Conservation (phyloP, 35 echinoderm and acorn worm species). For the Holothuria glaberrima region DNA sequence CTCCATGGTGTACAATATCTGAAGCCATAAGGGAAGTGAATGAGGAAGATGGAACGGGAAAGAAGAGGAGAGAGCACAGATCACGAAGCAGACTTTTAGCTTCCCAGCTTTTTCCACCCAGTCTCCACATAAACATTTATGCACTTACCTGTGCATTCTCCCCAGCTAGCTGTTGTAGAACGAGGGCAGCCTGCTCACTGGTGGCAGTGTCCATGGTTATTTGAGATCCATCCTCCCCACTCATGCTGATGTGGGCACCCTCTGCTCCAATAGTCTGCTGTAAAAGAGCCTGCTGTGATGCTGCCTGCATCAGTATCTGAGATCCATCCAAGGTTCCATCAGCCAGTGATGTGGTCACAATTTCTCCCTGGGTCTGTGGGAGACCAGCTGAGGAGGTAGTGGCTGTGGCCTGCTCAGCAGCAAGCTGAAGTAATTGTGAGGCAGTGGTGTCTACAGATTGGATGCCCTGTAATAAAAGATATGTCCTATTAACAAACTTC, state of each 20-base stretch:
- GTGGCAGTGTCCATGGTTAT: conserved; percentile 78
- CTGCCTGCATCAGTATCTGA: conserved; percentile 76
- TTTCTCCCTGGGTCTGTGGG: neutral
- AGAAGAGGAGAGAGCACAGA: too few species aligned
- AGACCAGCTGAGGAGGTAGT: neutral
- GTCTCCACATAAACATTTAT: too few species aligned
- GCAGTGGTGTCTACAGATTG: conserved; percentile 61
- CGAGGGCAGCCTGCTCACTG: conserved; percentile 89
- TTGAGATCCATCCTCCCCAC: conserved; percentile 37
- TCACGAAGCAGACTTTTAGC: too few species aligned
- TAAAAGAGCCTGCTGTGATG: conserved; percentile 43
- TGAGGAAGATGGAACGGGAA: too few species aligned
- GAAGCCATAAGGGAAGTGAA: too few species aligned
- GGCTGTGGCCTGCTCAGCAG: conserved; percentile 62
- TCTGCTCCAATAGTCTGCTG: conserved; percentile 57
- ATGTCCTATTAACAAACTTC: too few species aligned
- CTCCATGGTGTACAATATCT: too few species aligned
- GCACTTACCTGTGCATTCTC: conserved; percentile 74
- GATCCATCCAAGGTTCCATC: conserved; percentile 30
- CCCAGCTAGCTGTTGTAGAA: conserved; percentile 76
- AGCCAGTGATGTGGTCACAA: conserved; percentile 32
- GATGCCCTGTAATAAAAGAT: conserved; percentile 61
- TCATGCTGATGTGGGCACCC: conserved; percentile 20
- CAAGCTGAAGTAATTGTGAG: conserved; percentile 69
- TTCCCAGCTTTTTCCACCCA: too few species aligned